Percentiles rank a stretch among this genome's conserved stretches.
Conservation (phyloP, 2,888 invertebrate genomes). For the Hypercompe scribonia region DNA sequence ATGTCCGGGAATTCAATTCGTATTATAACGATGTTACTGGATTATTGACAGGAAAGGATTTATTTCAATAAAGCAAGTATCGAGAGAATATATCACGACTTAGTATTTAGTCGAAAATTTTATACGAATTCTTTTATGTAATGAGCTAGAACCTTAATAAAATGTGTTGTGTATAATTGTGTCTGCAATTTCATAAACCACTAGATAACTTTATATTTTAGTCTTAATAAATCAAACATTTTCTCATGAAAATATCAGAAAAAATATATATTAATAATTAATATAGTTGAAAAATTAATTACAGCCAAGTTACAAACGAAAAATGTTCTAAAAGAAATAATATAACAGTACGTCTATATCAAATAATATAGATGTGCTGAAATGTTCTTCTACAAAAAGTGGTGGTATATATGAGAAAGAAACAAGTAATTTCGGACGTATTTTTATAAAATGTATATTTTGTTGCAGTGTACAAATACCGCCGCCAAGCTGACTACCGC, state of each 20-base stretch:
- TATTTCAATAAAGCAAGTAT: neutral
- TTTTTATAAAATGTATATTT: constrained; percentile 25
- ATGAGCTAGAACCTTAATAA: neutral
- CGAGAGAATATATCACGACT: neutral
- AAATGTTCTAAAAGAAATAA: too few relatives aligned
- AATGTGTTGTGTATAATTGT: neutral
- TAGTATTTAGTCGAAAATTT: neutral
- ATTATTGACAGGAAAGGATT: neutral
- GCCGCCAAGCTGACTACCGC: constrained; percentile 87
- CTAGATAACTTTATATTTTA: too few relatives aligned
- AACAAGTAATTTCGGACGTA: neutral
- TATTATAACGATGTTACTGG: neutral
- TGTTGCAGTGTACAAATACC: constrained; percentile 75
- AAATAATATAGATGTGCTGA: too few relatives aligned
- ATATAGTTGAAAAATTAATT: too few relatives aligned
- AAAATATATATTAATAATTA: too few relatives aligned
- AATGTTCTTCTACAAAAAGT: too few relatives aligned
- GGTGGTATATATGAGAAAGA: neutral
- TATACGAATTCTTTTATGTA: neutral
- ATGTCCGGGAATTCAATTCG: neutral
- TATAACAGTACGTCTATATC: too few relatives aligned
- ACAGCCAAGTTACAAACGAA: too few relatives aligned
- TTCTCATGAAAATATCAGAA: too few relatives aligned
- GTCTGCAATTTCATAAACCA: too few relatives aligned
- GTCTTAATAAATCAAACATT: too few relatives aligned